Conservation (phyloP, 2,113 vertebrate genomes). For the Rhineura floridana region DNA sequence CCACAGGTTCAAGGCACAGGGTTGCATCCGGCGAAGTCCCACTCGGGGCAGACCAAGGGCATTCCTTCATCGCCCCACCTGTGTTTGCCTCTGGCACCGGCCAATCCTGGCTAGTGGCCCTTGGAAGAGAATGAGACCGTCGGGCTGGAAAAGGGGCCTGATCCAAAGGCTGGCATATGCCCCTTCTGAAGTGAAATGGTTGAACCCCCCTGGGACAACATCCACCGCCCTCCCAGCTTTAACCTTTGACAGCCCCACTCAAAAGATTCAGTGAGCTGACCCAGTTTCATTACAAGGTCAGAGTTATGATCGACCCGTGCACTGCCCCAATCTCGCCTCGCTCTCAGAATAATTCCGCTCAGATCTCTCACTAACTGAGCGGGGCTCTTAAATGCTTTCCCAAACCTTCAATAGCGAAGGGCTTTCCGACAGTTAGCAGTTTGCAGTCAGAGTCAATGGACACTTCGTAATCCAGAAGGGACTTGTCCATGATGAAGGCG, state of each 20-base stretch:
- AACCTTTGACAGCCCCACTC: not conserved
- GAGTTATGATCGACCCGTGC: not conserved
- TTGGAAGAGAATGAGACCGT: no score
- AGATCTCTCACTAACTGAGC: accelerated
- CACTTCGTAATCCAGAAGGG: conserved; percentile 87
- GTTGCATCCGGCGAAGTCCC: no score
- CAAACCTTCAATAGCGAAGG: conserved; percentile 88
- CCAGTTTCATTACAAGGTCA: not conserved
- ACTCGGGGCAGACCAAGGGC: no score
- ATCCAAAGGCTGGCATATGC: no score
- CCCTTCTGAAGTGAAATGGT: no score
- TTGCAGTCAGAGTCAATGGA: conserved; percentile 89
- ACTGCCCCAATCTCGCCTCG: not conserved
- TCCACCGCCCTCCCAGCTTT: not conserved
- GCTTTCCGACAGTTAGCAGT: conserved; percentile 88
- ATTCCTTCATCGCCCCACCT: no score
- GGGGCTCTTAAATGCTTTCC: no score
- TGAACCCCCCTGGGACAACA: no score
- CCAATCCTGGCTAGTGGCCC: no score
- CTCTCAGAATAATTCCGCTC: not conserved
- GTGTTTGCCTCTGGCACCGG: no score
- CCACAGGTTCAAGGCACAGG: no score
- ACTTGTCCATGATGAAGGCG: conserved; percentile 93
- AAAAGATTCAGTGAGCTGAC: not conserved
- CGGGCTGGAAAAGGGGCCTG: no score